Evolutionary conservation across 2,888 invertebrate species (phyloP).

Genomic region (Oscheius sp.): DNA sequence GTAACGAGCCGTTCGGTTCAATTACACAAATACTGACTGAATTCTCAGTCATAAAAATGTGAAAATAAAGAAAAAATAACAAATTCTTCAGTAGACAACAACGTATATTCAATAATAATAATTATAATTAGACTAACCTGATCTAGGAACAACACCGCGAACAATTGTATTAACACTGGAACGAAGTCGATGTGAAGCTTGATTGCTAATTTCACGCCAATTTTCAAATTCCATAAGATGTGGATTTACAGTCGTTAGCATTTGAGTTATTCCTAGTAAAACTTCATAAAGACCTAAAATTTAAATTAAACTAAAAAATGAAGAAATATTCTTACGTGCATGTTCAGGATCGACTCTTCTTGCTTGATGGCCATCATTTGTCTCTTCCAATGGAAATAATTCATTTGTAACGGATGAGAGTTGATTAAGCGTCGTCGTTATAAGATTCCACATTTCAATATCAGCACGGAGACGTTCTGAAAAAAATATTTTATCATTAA

Average conservation of each 20-base stretch:
- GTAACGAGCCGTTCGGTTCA: no score
- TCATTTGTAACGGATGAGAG: background rate
- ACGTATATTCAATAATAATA: background rate
- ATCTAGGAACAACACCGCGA: background rate
- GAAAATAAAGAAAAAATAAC: no score
- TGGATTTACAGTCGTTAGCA: background rate
- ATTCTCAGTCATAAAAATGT: no score
- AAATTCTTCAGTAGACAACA: background rate
- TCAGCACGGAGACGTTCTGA: slow-evolving; percentile 16
- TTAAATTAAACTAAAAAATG: background rate
- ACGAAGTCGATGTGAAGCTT: slow-evolving; percentile 1
- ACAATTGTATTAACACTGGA: background rate
- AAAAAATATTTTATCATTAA: background rate
- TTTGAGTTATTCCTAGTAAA: slow-evolving; percentile 1
- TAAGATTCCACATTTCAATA: slow-evolving; percentile 12
- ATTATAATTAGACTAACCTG: background rate
- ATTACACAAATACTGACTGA: no score
- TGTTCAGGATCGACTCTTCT: background rate
- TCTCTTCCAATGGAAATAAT: background rate
- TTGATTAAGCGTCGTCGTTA: background rate
- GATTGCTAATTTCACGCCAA: slow-evolving; percentile 9
- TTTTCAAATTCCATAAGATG: slow-evolving; percentile 4
- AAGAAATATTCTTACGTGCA: slow-evolving; percentile 7
- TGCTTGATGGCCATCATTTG: background rate
- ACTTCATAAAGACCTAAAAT: slow-evolving; percentile 13